Percentiles rank a stretch among this genome's conserved stretches.
Conservation (phyloP, 2,113 vertebrate genomes). For the Actinemys pallida region DNA sequence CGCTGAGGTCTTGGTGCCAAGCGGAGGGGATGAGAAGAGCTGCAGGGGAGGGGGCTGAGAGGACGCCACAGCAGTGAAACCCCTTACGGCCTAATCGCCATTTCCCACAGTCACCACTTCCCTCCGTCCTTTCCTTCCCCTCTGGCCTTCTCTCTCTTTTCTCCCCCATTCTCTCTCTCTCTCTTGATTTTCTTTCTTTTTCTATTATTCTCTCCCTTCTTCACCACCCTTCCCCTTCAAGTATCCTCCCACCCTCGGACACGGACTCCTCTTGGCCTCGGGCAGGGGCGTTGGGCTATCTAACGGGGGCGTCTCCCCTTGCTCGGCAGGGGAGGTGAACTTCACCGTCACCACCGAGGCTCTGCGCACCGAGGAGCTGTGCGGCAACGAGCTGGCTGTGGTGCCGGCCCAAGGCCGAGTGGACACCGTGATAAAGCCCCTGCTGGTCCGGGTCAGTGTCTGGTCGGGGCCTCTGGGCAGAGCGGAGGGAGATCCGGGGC, state of each 20-base stretch:
- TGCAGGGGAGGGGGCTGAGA: too few species aligned
- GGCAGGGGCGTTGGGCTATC: neutral
- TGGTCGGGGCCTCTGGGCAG: fast-evolving
- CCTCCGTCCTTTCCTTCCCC: neutral
- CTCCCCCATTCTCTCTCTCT: too few species aligned
- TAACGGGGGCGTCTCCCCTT: too few species aligned
- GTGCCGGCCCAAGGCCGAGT: slow-evolving; percentile 73
- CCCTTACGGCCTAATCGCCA: neutral
- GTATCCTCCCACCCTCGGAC: too few species aligned
- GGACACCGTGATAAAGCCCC: neutral
- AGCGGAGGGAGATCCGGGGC: neutral
- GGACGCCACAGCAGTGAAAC: neutral
- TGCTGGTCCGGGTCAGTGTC: neutral
- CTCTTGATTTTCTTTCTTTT: neutral
- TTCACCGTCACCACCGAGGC: slow-evolving; percentile 81
- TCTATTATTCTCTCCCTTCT: neutral
- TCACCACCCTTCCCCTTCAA: neutral
- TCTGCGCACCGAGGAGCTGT: slow-evolving; percentile 59
- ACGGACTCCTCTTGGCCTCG: too few species aligned
- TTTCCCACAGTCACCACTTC: neutral
- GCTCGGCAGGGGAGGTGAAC: slow-evolving; percentile 70
- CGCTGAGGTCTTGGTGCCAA: fast-evolving
- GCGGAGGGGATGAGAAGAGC: too few species aligned
- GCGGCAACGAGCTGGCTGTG: slow-evolving; percentile 71
- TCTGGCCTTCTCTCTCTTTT: too few species aligned